Base-by-base conservation (phyloP, 2,113 vertebrate genomes). In the Illadopsis cleaveri region DNA sequence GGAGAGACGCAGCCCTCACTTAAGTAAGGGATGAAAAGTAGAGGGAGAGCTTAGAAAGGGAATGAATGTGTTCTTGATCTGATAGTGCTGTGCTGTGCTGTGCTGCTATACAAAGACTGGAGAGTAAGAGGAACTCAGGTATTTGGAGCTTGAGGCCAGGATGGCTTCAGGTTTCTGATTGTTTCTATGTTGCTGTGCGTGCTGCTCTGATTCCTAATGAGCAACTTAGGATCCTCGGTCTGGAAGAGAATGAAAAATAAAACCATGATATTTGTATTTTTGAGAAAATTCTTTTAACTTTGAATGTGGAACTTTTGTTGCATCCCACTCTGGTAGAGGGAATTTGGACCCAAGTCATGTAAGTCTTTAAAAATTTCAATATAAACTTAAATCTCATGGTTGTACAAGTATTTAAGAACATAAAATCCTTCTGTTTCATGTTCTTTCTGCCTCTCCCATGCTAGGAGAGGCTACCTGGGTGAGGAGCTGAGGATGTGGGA, bases 371-470 rank as follows among this genome's bases (percentile, higher is more conserved):
- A 38, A 30, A 7, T 64, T 76, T 92, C 13, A 31, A 21, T 45
- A 45, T 45, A 45, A 4, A 7, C 14, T 60, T 40, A 15, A 81
- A 35, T 68, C 5, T 31, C 2, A 14, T 56, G 3, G 13, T 28
- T 38, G 5, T n/a, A 11, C 1, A 48, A 37, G 10, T 30, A 5
- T 11, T 33, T 69, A 45, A 24, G 33, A 35, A 27, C 18, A n/a
- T 19, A 9, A 51, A 56, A 37, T 31, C 2, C 3, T 12, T 40
- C 3, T 25, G 4, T 33, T 45, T 3, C 0, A 0, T 42, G 8
- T 64, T 64, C 1, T 58, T 68, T 12, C 24, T 56, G 11, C 14
- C 11, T 72, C 6, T 69, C 18, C 4, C 12, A 0, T 60, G 30
- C 19, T 31, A 21, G 40, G 33, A 72, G 38, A 25, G 6, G 7